These are phyloP conservation scores for Hoplostethus atlanticus DNA, from an alignment of 2,797 vertebrate species.

Conservation along the genomic window DNA sequence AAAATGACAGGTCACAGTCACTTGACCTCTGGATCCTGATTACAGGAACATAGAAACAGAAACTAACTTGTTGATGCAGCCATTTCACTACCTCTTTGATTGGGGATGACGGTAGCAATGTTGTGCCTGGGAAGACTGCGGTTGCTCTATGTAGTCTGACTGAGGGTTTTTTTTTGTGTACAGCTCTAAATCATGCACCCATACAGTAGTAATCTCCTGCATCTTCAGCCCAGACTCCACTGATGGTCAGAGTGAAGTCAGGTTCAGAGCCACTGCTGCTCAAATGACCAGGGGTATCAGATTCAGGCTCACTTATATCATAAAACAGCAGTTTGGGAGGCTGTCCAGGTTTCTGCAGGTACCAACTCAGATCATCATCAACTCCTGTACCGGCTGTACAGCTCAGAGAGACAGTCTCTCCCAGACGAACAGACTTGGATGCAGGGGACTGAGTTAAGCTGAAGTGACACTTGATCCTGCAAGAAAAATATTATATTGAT, in stretches of 20 bases:
- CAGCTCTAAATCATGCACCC: conserved; percentile 11
- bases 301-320: background rate
- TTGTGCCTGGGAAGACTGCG: background rate
- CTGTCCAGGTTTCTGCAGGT: conserved; percentile 60
- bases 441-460: conserved; percentile 36
- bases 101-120: background rate
- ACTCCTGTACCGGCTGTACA: conserved; percentile 40
- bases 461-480: background rate
- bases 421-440: conserved; percentile 26
- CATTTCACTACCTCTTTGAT: background rate
- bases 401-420: conserved; percentile 44
- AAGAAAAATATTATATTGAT: background rate
- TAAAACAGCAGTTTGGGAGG: conserved; percentile 56
- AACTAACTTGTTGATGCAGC: background rate
- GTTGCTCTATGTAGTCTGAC: background rate
- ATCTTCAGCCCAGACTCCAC: conserved; percentile 64
- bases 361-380: conserved; percentile 49
- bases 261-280: conserved; percentile 39
- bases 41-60: conserved; percentile 5
- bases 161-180: conserved; percentile 23
- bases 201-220: conserved; percentile 61
- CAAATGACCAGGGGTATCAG: conserved; percentile 27
- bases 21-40: conserved; percentile 5
- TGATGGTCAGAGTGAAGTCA: conserved; percentile 61
- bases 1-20: conserved; percentile 10